These are phyloP conservation scores for Tinamus guttatus DNA, from an alignment of 2,113 vertebrate species.

Conservation along the genomic window DNA sequence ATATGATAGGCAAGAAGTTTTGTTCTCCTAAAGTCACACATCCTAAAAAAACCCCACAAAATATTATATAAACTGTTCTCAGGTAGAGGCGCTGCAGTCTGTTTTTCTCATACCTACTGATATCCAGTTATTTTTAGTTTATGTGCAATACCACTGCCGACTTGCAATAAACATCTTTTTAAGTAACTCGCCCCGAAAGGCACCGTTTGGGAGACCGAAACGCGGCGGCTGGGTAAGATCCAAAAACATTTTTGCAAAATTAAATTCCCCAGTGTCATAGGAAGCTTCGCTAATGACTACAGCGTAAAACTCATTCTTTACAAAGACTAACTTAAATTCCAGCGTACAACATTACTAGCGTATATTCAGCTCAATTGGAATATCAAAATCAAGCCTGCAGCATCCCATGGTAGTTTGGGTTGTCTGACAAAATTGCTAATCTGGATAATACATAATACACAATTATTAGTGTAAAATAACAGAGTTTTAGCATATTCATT, in stretches of 20 bases:
- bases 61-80: not conserved
- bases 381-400: not conserved
- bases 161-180: not conserved
- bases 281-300: not conserved
- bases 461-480: not conserved
- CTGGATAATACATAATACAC: not conserved
- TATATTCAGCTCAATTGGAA: not conserved
- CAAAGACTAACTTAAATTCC: not conserved
- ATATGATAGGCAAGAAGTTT: not conserved
- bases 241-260: not conserved
- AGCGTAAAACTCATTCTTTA: not conserved
- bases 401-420: too few relatives aligned
- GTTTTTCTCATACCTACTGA: not conserved
- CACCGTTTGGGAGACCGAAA: not conserved
- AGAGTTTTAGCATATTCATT: not conserved
- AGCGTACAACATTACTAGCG: not conserved
- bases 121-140: not conserved
- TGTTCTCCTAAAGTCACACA: not conserved
- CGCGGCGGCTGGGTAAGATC: accelerated
- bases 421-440: not conserved
- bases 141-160: not conserved
- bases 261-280: not conserved
- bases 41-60: not conserved
- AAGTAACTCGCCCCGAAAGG: not conserved
- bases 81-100: not conserved